Percentiles rank a stretch among this genome's conserved stretches.
These are phyloP conservation scores for Bettongia penicillata DNA, from an alignment of 2,113 vertebrate genomes.

Conservation along the genomic window DNA sequence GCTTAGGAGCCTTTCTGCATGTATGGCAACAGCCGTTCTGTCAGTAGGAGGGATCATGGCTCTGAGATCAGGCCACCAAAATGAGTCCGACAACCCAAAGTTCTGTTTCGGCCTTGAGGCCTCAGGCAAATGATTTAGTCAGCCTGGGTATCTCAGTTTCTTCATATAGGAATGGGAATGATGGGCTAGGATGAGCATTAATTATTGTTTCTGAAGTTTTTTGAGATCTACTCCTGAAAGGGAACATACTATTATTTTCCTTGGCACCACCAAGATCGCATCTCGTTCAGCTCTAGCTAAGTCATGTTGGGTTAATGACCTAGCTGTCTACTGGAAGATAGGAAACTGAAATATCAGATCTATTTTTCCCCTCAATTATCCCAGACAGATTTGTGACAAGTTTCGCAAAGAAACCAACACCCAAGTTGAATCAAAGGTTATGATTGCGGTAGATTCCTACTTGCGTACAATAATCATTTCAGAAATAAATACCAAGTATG, in stretches of 20 bases:
- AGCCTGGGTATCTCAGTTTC: conserved; percentile 43
- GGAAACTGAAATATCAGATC: conserved; percentile 57
- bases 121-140: not conserved
- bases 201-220: conserved; percentile 63
- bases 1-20: not conserved
- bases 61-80: conserved; percentile 11
- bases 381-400: conserved; percentile 46
- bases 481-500: not conserved
- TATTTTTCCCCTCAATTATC: conserved; percentile 73
- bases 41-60: not conserved
- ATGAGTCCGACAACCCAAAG: not conserved
- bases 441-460: not conserved
- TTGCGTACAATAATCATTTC: conserved; percentile 1
- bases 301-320: conserved; percentile 62
- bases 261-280: conserved; percentile 56
- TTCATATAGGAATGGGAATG: conserved; percentile 57
- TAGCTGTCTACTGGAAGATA: conserved; percentile 44
- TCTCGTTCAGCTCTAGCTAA: conserved; percentile 66
- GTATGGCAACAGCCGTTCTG: not conserved
- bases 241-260: conserved; percentile 63
- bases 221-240: conserved; percentile 58
- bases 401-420: conserved; percentile 57
- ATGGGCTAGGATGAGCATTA: conserved; percentile 51
- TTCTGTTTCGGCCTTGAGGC: not conserved
- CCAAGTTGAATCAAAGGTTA: conserved; percentile 47